Conservation (phyloP, 1,140 invertebrate species). For the Drosophila parabipectinata region DNA sequence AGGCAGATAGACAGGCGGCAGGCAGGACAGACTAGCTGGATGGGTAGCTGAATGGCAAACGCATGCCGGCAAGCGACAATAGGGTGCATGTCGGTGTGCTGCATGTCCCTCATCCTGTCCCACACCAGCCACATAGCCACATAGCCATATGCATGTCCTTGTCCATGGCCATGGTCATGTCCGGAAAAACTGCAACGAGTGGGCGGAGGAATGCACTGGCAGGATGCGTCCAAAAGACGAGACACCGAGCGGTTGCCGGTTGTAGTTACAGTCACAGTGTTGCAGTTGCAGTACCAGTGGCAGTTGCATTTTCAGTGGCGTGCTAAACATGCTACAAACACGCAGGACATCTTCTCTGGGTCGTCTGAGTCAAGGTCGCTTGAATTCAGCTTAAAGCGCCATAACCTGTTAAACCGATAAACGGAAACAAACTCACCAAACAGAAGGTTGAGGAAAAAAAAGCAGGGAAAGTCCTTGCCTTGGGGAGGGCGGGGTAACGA, state of each 20-base stretch:
- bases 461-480: slow-evolving; percentile 17
- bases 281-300: slow-evolving; percentile 5
- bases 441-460: slow-evolving; percentile 8
- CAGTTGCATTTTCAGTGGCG: slow-evolving; percentile 10
- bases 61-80: slow-evolving; percentile 55
- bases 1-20: slow-evolving; percentile 15
- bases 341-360: slow-evolving; percentile 28
- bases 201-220: slow-evolving; percentile 27
- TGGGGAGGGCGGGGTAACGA: neutral
- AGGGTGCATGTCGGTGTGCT: slow-evolving; percentile 37
- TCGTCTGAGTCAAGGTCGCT: slow-evolving; percentile 59
- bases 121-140: neutral
- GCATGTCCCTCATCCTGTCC: slow-evolving; percentile 36
- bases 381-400: slow-evolving; percentile 27
- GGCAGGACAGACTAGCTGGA: slow-evolving; percentile 20
- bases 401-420: slow-evolving; percentile 32
- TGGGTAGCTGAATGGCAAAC: slow-evolving; percentile 20
- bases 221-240: slow-evolving; percentile 26
- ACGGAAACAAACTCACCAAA: slow-evolving; percentile 39
- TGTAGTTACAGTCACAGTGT: slow-evolving; percentile 1
- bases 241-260: slow-evolving; percentile 9
- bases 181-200: slow-evolving; percentile 51
- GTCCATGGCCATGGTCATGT: slow-evolving; percentile 7
- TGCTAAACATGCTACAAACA: slow-evolving; percentile 39
- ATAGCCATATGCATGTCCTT: neutral